Evolutionary conservation across 2,113 vertebrate genomes (phyloP).

Genomic region (crab-eating macaque (Macaca fascicularis)): DNA sequence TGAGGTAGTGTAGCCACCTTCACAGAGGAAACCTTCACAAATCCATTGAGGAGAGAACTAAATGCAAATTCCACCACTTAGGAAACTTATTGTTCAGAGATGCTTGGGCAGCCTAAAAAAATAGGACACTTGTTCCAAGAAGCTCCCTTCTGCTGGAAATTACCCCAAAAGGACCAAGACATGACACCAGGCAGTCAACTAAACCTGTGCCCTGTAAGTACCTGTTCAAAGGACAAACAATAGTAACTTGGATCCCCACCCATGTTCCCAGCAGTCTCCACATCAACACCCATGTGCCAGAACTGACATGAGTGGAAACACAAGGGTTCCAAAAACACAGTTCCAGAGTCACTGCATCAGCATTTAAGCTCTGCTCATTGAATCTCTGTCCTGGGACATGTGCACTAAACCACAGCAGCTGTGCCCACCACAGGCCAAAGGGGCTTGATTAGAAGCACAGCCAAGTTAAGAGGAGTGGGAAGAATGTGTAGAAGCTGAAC

Average conservation of each 20-base stretch:
- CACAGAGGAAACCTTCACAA: neutral
- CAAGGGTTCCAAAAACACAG: constrained; percentile 4
- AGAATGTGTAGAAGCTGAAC: neutral
- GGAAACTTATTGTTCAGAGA: neutral
- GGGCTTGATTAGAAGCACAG: neutral
- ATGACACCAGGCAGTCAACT: neutral
- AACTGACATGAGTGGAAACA: constrained; percentile 26
- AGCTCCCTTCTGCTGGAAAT: neutral
- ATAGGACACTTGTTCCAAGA: neutral
- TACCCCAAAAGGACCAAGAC: neutral
- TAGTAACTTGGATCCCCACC: neutral
- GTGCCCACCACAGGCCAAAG: constrained; percentile 17
- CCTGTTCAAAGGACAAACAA: neutral
- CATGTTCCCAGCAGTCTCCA: neutral
- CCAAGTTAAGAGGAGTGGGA: neutral
- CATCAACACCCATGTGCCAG: neutral
- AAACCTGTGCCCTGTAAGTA: neutral
- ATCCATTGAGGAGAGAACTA: neutral
- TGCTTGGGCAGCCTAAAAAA: neutral
- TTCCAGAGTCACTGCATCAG: neutral
- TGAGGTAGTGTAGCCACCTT: neutral
- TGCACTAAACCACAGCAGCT: constrained; percentile 20
- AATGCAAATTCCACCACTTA: neutral
- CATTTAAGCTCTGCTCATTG: neutral
- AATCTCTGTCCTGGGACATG: constrained; percentile 1